Evolutionary conservation across 2,888 invertebrate species (phyloP).

Genomic region (Flabesymbios commensalis): DNA sequence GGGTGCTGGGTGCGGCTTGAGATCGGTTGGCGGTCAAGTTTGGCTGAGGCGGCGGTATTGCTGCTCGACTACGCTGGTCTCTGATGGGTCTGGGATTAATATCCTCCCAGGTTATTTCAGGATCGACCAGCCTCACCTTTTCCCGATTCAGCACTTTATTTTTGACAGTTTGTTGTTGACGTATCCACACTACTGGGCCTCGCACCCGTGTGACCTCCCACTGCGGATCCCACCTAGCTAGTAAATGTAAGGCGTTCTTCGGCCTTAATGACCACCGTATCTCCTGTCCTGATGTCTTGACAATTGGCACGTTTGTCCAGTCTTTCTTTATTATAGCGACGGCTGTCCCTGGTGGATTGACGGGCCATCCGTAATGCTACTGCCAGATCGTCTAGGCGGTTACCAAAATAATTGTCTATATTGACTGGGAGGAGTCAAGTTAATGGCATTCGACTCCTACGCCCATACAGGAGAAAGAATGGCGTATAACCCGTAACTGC

Average conservation of each 20-base stretch:
- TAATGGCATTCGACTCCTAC: conserved; percentile 2
- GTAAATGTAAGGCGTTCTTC: conserved; percentile 6
- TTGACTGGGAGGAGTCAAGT: not conserved
- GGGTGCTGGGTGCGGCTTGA: too few species aligned
- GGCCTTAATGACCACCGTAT: conserved; percentile 1
- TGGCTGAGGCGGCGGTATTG: too few species aligned
- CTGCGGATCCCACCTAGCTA: too few species aligned
- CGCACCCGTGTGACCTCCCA: conserved; percentile 6
- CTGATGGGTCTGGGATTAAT: not conserved
- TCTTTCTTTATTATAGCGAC: not conserved
- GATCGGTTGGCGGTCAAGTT: too few species aligned
- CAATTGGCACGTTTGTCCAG: not conserved
- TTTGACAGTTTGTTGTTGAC: not conserved
- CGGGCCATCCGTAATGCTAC: conserved; percentile 5
- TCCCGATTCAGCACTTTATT: not conserved
- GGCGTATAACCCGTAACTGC: conserved; percentile 8
- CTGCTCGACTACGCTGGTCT: not conserved
- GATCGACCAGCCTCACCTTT: conserved; percentile 1
- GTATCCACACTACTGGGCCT: not conserved
- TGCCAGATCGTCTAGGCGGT: conserved; percentile 15
- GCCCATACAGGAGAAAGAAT: conserved; percentile 11
- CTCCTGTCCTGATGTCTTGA: too few species aligned
- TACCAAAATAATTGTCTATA: not conserved
- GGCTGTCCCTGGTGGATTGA: too few species aligned
- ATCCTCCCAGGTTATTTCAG: not conserved